Percentiles rank a stretch among this genome's conserved stretches.
Evolutionary conservation across 2,113 vertebrate genomes (phyloP).

Genomic region (Anguilla rostrata): DNA sequence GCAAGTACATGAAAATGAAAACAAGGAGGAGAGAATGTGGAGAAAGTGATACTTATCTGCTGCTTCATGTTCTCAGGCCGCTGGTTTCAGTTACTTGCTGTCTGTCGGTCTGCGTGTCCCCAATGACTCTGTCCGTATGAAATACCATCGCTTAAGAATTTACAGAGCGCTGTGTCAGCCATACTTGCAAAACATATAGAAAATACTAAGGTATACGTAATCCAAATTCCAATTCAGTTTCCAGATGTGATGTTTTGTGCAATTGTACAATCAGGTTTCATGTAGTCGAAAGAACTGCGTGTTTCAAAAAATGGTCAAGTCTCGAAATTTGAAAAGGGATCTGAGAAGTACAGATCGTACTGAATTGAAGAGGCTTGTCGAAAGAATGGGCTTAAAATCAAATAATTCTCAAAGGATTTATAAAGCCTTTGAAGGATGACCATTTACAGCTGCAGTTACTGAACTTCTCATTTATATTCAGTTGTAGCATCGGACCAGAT

Average conservation of each 20-base stretch:
- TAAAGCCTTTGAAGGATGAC: too few relatives aligned
- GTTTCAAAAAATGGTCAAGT: neutral
- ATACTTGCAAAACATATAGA: too few relatives aligned
- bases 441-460: neutral
- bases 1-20: constrained; percentile 5
- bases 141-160: too few relatives aligned
- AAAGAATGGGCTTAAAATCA: too few relatives aligned
- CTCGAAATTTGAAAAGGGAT: too few relatives aligned
- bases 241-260: neutral
- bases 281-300: neutral
- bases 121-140: too few relatives aligned
- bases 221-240: neutral
- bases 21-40: neutral
- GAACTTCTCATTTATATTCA: neutral
- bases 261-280: neutral
- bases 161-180: too few relatives aligned
- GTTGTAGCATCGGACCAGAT: neutral
- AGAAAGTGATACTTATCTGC: neutral
- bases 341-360: too few relatives aligned
- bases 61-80: neutral
- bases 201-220: too few relatives aligned
- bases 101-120: neutral
- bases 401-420: too few relatives aligned
- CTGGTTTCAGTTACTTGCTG: neutral
- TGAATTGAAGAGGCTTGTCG: too few relatives aligned